These are phyloP conservation scores for Lophochroa leadbeateri DNA, from an alignment of 2,113 vertebrate species.

Conservation along the genomic window DNA sequence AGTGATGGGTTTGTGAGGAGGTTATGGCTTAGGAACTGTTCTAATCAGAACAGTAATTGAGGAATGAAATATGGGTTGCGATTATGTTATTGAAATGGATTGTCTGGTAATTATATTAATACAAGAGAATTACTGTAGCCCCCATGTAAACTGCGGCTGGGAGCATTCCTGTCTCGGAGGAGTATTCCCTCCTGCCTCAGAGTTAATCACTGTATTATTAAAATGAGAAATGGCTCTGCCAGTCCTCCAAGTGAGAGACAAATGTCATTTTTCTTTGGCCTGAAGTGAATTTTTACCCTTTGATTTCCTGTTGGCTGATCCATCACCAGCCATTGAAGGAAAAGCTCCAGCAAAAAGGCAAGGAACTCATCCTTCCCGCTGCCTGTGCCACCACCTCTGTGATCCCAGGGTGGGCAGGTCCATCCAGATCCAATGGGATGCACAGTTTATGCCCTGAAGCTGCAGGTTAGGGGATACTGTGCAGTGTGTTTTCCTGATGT, in stretches of 20 bases:
- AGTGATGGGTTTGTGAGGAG: slow-evolving; percentile 39
- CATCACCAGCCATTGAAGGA: fast-evolving
- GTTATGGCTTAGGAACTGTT: slow-evolving; percentile 58
- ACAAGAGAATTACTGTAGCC: slow-evolving; percentile 13
- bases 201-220: slow-evolving; percentile 18
- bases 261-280: not conserved
- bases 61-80: slow-evolving; percentile 46
- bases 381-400: fast-evolving
- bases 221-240: not conserved
- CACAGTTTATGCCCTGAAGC: fast-evolving
- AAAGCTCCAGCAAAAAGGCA: fast-evolving
- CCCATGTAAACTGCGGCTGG: not conserved
- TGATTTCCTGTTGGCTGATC: not conserved
- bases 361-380: not conserved
- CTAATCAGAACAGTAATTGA: slow-evolving; percentile 57
- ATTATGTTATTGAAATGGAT: slow-evolving; percentile 57
- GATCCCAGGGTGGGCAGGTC: not conserved
- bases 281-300: not conserved
- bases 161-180: not conserved
- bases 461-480: fast-evolving
- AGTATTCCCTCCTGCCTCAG: not conserved
- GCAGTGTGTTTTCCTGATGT: not conserved
- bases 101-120: slow-evolving; percentile 62
- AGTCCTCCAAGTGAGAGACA: not conserved
- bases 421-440: fast-evolving